Evolutionary conservation across 2,113 vertebrate species (phyloP).

Genomic region (Serilophus lunatus): DNA sequence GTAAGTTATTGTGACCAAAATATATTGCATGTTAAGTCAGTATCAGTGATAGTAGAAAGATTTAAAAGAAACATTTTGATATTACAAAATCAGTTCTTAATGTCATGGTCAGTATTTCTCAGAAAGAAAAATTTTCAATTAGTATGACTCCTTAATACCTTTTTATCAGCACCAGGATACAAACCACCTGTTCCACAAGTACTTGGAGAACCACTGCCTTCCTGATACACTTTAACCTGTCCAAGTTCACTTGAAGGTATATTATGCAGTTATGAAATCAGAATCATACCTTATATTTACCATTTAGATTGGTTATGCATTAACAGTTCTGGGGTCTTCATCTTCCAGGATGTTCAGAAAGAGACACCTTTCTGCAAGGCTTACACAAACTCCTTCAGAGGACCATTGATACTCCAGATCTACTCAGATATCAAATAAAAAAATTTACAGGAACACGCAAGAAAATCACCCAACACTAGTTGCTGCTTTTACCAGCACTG

Average conservation of each 20-base stretch:
- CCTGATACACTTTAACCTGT: fast-evolving
- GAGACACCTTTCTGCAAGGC: neutral
- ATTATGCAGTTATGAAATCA: neutral
- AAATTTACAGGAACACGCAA: neutral
- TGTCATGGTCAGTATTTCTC: neutral
- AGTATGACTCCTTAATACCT: neutral
- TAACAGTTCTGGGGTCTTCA: neutral
- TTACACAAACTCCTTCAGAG: neutral
- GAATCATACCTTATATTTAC: neutral
- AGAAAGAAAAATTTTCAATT: neutral
- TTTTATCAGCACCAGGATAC: neutral
- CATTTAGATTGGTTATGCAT: neutral
- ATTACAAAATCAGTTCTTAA: neutral
- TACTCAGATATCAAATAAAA: neutral
- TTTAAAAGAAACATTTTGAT: neutral
- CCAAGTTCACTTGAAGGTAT: neutral
- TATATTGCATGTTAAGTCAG: fast-evolving
- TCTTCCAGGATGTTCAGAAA: neutral
- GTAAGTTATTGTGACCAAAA: neutral
- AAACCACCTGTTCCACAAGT: neutral
- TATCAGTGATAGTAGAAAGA: neutral
- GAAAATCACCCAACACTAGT: neutral
- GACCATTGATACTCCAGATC: neutral
- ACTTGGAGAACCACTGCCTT: neutral
- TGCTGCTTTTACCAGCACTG: neutral